Base-by-base conservation (phyloP, 1,140 invertebrate genomes). In the Scaptomyza montana region DNA sequence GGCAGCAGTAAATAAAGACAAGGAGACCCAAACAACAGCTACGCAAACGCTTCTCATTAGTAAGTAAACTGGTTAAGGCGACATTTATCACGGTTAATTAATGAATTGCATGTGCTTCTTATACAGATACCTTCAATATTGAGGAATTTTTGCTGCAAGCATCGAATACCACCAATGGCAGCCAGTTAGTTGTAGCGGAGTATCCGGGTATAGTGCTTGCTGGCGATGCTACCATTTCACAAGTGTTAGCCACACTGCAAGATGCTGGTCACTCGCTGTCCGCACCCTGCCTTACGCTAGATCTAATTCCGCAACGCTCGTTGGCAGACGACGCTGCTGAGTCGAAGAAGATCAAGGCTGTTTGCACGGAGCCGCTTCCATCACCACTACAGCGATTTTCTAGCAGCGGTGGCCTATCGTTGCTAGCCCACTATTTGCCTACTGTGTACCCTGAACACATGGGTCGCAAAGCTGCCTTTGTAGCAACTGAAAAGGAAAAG, bases 401-500 rank as follows among this genome's bases (percentile, higher is more conserved):
- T 43, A 94, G 94, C 47, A 95, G 96, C 50, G 97, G 97, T 30
- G 97, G 97, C n/a, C 93, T 98, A 49, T 97, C 96, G 5, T 93
- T 98, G 21, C 92, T 98, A 13, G 97, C 97, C 0, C 95, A 96
- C 76, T 96, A 98, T 82, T 93, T 98, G 78, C 97, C 97, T 0
- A 93, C 97, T 0, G 94, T 98, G 10, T 97, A 97, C 93, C 95
- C 96, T n/a, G 96, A 97, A 91, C 28, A 90, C 91, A 47, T 90
- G 19, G 81, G 80, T 47, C 86, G 90, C 55, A 90, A 92, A 81
- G 56, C 90, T 79, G 74, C 91, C 77, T 81, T 89, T 67, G 90
- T 93, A 60, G 92, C 74, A 77, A 71, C 87, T 3, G 91, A 91
- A 21, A 80, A 93, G 10, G 94, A 94, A 60, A 94, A 94, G 74